Base-by-base conservation (phyloP, 64 coral and sea anemone species). In the Montipora cactus region DNA sequence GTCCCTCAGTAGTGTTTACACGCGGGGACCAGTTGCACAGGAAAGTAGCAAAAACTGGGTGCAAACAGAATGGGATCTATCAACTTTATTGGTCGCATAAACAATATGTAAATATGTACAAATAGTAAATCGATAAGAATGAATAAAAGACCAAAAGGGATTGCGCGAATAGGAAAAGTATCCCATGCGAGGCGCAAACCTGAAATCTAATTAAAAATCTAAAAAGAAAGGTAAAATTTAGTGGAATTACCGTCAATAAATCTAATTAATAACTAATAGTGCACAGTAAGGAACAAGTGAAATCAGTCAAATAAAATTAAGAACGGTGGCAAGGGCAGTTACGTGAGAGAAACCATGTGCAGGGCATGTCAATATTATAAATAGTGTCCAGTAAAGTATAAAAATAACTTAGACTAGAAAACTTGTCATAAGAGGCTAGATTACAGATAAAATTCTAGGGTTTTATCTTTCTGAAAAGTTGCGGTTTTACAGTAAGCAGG, bases 381-480 rank as follows among this genome's bases (percentile, higher is more conserved):
- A 58, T 71, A 44, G 87, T 25, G 16, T 79, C 64, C 19, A 55
- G 23, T 13, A 73, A 67, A 2, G 46, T 70, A 62, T n/a, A n/a
- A 78, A 51, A 25, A 25, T 25, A 25, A 37, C 21, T 3, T 14
- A 79, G 76, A 49, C 59, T 5, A 51, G 37, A 79, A 61, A 80
- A 61, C n/a, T 47, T 70, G 25, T 14, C 75, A 61, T n/a, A 45
- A 62, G 4, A 13, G 8, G 77, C 82, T 18, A 52, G 47, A 4
- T 58, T 64, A 50, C 47, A 76, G 18, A 58, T 59, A 77, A 7
- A 49, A 47, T 91, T 91, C 49, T 79, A 91, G 10, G 80, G 78
- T 70, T 91, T 83, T 71, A 83, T 67, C n/a, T n/a, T n/a, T n/a
- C n/a, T n/a, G n/a, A n/a, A 79, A 92, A n/a, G 90, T 83, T 9